Conservation (phyloP, 1,140 invertebrate genomes). For the Diorhabda sublineata region DNA sequence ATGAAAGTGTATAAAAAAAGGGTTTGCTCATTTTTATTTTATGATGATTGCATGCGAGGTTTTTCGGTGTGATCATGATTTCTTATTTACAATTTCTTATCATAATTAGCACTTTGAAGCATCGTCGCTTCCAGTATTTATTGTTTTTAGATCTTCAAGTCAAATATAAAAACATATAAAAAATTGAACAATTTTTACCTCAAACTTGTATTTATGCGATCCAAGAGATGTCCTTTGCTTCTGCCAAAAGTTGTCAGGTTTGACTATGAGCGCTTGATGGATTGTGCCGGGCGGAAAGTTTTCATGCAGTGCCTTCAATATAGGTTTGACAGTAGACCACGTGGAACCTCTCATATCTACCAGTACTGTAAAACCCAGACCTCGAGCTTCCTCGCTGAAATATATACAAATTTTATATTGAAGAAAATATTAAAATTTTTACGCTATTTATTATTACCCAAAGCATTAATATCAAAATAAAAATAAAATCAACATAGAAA, state of each 20-base stretch:
- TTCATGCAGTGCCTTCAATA: constrained; percentile 94
- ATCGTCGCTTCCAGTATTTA: too few species aligned
- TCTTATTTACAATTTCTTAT: too few species aligned
- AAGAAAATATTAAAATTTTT: not conserved
- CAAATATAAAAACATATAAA: too few species aligned
- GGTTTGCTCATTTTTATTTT: too few species aligned
- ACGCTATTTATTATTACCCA: too few species aligned
- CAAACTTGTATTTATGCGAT: constrained; percentile 98
- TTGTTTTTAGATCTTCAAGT: too few species aligned
- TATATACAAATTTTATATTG: not conserved
- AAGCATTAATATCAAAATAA: too few species aligned
- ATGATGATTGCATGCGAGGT: too few species aligned
- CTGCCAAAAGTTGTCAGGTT: constrained; percentile 99
- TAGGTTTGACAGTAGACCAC: constrained; percentile 94
- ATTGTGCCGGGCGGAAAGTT: constrained; percentile 82
- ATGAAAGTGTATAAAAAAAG: too few species aligned
- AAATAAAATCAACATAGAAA: too few species aligned
- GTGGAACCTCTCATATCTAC: constrained; percentile 94
- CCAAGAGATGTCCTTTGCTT: constrained; percentile 95
- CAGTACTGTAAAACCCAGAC: constrained; percentile 88
- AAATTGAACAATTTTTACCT: constrained; percentile 59
- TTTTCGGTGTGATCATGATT: too few species aligned
- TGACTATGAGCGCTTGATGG: constrained; percentile 91
- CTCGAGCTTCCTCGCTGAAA: constrained; percentile 83
- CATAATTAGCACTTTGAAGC: too few species aligned